Base-by-base conservation (phyloP, 1,140 invertebrate species). In the Meloidogyne hapla region DNA sequence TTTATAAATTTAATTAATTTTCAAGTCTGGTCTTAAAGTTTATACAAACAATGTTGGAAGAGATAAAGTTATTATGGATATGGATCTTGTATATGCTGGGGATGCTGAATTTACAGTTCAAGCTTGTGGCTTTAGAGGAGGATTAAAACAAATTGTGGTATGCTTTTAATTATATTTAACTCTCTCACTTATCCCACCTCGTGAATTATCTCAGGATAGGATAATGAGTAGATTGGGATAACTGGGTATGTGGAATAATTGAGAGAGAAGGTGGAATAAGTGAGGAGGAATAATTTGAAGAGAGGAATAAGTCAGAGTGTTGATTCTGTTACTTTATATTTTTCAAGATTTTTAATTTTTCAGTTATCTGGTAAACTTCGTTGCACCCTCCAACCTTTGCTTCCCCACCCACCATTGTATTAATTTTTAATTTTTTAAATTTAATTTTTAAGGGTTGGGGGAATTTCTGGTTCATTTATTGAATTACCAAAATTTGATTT, bases 91-190 rank as follows among this genome's bases (percentile, higher is more conserved):
- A n/a, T 86, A 86, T 69, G 80, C 82, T 15, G 81, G 79, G 12
- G 84, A 86, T 71, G 85, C 85, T 23, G 83, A 86, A 67, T 86
- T 86, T 63, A 81, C 84, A 2, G 85, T 86, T 12, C 79, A 86
- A 21, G 80, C 76, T 33, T 87, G 85, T 78, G 85, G 85, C 40
- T 87, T 86, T 67, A 77, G 71, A 10, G 85, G 85, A 18, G 85
- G 85, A 38, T 71, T 86, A 69, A 86, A 86, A 68, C 76, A 87
- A 70, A 72, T 86, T 13, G 83, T 82, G 23, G 81, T 83, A 76
- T 42, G 81, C 4, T 33, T 33, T 33, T 33, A 33, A 33, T 33
- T 65, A 25, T 45, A 13, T 56, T 23, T 23, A 45, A 25, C 67
- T 65, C 15, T 33, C 26, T 45, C 26, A 10, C 80, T 23, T 70